Base-by-base conservation (phyloP, 1,140 invertebrate genomes). In the Zaprionus vittiger region DNA sequence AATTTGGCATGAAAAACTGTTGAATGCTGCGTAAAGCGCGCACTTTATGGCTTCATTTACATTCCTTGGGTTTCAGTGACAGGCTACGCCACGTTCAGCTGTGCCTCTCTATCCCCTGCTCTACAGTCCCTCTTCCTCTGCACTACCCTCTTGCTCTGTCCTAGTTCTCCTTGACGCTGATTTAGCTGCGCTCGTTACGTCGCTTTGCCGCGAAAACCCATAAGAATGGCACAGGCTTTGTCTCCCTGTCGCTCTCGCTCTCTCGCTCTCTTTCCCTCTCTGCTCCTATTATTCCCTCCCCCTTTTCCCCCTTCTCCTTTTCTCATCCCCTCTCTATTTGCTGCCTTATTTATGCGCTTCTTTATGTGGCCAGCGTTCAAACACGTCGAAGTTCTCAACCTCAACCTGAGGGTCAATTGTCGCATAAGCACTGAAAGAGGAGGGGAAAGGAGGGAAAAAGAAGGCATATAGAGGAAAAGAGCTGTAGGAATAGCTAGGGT, bases 21-120 rank as follows among this genome's bases (percentile, higher is more conserved):
- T 76, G 81, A 81, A 83, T 79, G 65, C 73, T 69, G 61, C 66
- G 72, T 69, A 82, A 80, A 83, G 63, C 60, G 83, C 63, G 72
- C 77, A 81, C 81, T 87, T 89, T 89, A 89, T 81, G 84, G 84
- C 81, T 87, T 87, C 81, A 89, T 87, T 87, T 81, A 89, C 84
- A 87, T 89, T 84, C 72, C 63, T 59, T 62, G 54, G 84, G 81
- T 63, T 83, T 87, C 84, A 72, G 56, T 79, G 60, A 26, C 38
- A 47, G 12, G 22, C 22, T 22, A 24, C 4, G 22, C 12, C 12
- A 7, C 24, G 15, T 41, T 60, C 31, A 14, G 6, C 17, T 3
- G 3, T 34, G 9, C 31, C 31, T 34, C 9, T n/a, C 47, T 31
- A 28, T 26, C 41, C 31, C 49, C 31, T 20, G 6, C 17, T 20